phyloP scores from a whole-genome alignment of 2,113 vertebrate species.

The Hyla sarda region DNA sequence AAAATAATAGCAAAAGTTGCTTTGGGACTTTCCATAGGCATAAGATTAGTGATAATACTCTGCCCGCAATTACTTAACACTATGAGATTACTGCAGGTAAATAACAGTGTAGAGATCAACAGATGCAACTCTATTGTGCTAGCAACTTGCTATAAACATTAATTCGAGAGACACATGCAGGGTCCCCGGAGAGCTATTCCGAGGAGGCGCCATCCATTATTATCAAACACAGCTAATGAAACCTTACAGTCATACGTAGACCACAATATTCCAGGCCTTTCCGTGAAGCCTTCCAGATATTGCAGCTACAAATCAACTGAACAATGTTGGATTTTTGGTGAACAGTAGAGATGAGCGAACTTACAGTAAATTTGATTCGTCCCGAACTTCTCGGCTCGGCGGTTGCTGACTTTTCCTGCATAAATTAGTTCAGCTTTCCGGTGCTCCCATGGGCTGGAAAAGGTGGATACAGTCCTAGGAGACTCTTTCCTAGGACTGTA shows the following conservation, averaged over 20 bases:
- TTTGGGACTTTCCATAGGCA: not conserved
- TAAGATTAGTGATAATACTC: not conserved
- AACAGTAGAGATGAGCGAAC: no score
- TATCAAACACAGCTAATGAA: conserved; percentile 13
- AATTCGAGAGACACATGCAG: not conserved
- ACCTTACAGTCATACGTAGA: no score
- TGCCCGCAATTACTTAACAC: conserved; percentile 13
- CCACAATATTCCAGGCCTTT: not conserved
- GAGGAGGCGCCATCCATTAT: not conserved
- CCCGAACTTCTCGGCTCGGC: no score
- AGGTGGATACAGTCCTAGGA: no score
- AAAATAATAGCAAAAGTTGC: not conserved
- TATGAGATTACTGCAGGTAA: conserved; percentile 1
- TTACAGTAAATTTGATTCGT: no score
- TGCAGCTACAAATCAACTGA: no score
- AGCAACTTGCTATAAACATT: conserved; percentile 17
- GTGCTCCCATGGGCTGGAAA: no score
- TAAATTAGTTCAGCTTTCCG: no score
- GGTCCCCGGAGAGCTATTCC: not conserved
- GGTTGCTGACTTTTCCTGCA: no score
- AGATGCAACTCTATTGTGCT: no score
- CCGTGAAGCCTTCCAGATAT: not conserved
- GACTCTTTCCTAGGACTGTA: no score
- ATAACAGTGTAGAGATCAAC: not conserved
- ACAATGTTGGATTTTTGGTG: no score